A percentile compares a stretch with the other conserved stretches of the same genome.
Evolutionary conservation across 2,888 invertebrate genomes (phyloP).

Genomic region (Heliconius cydno): DNA sequence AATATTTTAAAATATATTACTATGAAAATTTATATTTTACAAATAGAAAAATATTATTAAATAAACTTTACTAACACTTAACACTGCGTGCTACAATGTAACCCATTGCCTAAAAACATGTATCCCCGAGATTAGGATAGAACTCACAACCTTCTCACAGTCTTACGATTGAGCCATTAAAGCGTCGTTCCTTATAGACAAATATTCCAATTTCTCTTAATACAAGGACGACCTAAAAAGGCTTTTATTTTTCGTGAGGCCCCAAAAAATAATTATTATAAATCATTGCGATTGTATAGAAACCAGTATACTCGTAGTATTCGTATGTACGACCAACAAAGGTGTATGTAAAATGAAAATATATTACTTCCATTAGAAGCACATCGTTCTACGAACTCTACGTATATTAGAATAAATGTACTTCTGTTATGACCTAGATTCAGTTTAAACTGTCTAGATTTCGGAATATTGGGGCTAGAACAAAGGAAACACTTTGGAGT

Average conservation of each 20-base stretch:
- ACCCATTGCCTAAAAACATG: not conserved
- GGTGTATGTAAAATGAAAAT: slow-evolving; percentile 15
- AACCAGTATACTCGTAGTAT: not conserved
- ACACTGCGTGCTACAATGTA: no score
- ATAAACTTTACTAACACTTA: no score
- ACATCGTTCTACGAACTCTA: slow-evolving; percentile 8
- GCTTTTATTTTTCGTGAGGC: not conserved
- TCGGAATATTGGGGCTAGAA: slow-evolving; percentile 32
- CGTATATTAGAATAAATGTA: slow-evolving; percentile 37
- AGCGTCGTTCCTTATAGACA: not conserved
- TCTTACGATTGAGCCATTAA: not conserved
- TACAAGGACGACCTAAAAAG: not conserved
- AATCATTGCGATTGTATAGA: slow-evolving; percentile 5
- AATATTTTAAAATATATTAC: no score
- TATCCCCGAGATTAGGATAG: not conserved
- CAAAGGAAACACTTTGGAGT: slow-evolving; percentile 25
- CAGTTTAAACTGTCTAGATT: slow-evolving; percentile 32
- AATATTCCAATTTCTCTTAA: not conserved
- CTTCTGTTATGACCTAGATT: slow-evolving; percentile 30
- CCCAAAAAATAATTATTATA: slow-evolving; percentile 19
- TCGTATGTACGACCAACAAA: slow-evolving; percentile 1
- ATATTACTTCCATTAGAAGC: slow-evolving; percentile 32
- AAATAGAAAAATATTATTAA: no score
- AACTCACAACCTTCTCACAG: not conserved
- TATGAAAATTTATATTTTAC: no score